A percentile compares a stretch with the other conserved stretches of the same genome.
These are phyloP conservation scores for Poeciliopsis prolifica DNA, from an alignment of 2,113 vertebrate species.

Conservation along the genomic window DNA sequence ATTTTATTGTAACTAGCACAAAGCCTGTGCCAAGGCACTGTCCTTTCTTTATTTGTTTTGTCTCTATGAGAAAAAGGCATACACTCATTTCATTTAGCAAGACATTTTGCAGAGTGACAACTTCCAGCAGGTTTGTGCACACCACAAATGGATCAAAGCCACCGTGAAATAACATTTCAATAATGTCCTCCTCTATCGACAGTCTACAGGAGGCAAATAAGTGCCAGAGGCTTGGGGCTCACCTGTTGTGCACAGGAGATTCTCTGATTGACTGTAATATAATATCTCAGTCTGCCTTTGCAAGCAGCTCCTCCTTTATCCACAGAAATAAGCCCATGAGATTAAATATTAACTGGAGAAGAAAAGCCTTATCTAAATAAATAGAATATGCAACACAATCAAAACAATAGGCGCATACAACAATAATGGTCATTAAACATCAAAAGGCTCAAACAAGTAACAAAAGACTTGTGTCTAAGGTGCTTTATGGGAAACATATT, in stretches of 20 bases:
- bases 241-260: not conserved
- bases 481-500: too few relatives aligned
- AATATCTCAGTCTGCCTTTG: not conserved
- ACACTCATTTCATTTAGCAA: not conserved
- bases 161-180: too few relatives aligned
- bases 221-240: too few relatives aligned
- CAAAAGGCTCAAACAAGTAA: too few relatives aligned
- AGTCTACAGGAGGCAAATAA: too few relatives aligned
- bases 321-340: slow-evolving; percentile 18
- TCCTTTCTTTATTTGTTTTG: not conserved
- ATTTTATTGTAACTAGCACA: not conserved
- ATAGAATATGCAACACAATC: slow-evolving; percentile 2
- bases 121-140: not conserved
- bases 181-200: too few relatives aligned
- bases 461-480: too few relatives aligned
- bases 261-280: not conserved
- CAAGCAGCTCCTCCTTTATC: too few relatives aligned
- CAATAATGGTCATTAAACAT: not conserved
- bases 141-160: not conserved
- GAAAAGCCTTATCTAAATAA: slow-evolving; percentile 19
- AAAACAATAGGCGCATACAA: not conserved
- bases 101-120: not conserved
- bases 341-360: slow-evolving; percentile 40
- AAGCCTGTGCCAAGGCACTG: not conserved
- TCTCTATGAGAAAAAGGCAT: not conserved